These are phyloP conservation scores for Cyaniris semiargus DNA, from an alignment of 2,888 invertebrate genomes.

Conservation along the genomic window DNA sequence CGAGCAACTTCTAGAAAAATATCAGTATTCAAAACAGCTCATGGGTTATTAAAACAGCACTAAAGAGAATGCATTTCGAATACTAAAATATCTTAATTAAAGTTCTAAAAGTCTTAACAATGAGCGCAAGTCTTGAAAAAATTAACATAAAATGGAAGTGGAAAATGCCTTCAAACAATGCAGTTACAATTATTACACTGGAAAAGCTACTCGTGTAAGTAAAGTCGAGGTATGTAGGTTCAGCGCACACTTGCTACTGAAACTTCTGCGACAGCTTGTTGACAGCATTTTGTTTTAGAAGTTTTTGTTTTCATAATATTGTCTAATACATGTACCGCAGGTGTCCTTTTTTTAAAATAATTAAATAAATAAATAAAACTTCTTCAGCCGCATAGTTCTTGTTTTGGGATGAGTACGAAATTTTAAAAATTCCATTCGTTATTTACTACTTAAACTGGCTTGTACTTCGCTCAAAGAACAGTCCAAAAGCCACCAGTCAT, in stretches of 20 bases:
- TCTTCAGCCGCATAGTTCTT: neutral
- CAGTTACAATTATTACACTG: constrained; percentile 9
- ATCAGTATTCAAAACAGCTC: constrained; percentile 4
- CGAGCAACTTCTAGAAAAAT: neutral
- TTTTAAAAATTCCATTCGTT: neutral
- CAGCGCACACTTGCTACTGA: neutral
- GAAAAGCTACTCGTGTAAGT: neutral
- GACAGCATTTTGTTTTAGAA: neutral
- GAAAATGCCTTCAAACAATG: constrained; percentile 10
- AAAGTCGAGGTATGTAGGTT: neutral
- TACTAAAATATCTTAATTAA: neutral
- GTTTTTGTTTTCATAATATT: no score
- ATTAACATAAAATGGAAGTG: constrained; percentile 20
- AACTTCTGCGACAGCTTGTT: neutral
- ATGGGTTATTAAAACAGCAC: constrained; percentile 33
- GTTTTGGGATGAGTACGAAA: neutral
- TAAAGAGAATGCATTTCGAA: neutral
- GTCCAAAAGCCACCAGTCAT: no score
- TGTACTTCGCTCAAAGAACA: no score
- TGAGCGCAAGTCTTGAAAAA: constrained; percentile 22
- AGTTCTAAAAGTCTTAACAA: constrained; percentile 23
- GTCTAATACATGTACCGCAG: no score
- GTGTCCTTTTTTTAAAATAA: no score
- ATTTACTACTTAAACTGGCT: no score
- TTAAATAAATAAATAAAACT: no score